Base-by-base conservation (phyloP, 2,888 invertebrate species). In the Tenthredo scrophulariae region DNA sequence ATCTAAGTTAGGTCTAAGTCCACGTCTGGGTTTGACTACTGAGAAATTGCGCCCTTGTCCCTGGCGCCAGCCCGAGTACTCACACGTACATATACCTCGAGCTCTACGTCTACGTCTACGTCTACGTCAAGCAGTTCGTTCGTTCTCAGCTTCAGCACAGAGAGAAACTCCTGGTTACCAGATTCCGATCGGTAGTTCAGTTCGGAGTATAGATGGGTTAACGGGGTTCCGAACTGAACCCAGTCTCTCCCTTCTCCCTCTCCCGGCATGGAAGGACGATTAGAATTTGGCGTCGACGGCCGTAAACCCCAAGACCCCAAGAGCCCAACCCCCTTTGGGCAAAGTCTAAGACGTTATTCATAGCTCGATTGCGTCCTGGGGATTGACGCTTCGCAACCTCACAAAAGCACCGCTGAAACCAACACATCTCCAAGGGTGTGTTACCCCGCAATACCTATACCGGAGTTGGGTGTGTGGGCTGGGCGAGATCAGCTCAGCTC, bases 1-100 rank as follows among this genome's bases (percentile, higher is more conserved):
- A 89, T 89, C 89, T 85, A 88, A 89, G 88, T 89, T 89, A 86
- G 77, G 84, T 86, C 87, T 83, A 87, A 88, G 88, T 89, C 87
- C 86, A 84, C 83, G 85, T 86, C 87, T 86, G 85, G 86, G 84
- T 84, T 85, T 86, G 87, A 87, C 87, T 88, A 85, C 82, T 75
- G 80, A 80, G 80, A 80, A 80, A 80, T 80, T 80, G 80, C 80
- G 50, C 58, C 80, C 80, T 80, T 62, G 80, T 58, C 37, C 62
- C 80, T 26, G 37, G 6, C 74, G 22, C 22, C 40, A n/a, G 54
- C 37, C 50, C 13, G 54, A 77, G 33, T n/a, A 54, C 33, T 54
- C 6, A 54, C 15, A 33, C 77, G 2, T 6, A n/a, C 40, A 9
- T 15, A 18, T 40, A 26, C 40, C 13, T 2, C 22, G 9, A 13